phyloP scores from a whole-genome alignment of 2,113 vertebrate species.

The Archilochus colubris region DNA sequence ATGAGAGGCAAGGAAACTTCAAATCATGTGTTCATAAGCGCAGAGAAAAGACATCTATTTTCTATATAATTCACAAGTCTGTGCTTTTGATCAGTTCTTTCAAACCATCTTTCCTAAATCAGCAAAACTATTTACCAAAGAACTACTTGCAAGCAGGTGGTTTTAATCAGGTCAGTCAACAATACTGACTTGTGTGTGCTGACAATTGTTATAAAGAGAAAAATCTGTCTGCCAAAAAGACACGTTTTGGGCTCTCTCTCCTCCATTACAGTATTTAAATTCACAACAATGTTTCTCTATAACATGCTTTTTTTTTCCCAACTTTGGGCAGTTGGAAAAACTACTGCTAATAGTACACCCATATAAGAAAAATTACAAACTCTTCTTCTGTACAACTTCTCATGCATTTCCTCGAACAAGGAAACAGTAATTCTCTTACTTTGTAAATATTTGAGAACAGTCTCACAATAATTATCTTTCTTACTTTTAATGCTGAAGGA shows the following conservation, averaged over 20 bases:
- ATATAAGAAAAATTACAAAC: neutral
- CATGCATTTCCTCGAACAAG: neutral
- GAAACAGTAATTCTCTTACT: neutral
- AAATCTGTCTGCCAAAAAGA: neutral
- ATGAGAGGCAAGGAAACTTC: neutral
- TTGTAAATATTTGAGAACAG: neutral
- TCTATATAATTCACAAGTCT: neutral
- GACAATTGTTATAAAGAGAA: neutral
- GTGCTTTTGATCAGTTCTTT: neutral
- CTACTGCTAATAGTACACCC: neutral
- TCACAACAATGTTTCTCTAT: neutral
- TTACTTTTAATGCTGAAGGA: neutral
- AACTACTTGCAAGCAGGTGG: neutral
- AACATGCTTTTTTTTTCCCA: neutral
- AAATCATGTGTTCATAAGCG: neutral
- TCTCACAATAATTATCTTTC: neutral
- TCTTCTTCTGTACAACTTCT: neutral
- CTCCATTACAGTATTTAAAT: neutral
- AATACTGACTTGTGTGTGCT: neutral
- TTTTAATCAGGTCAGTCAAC: constrained; percentile 26
- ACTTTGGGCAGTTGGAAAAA: neutral
- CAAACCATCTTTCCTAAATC: neutral
- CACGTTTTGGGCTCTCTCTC: neutral
- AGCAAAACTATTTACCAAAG: constrained; percentile 11
- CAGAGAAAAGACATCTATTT: neutral